Base-by-base conservation (phyloP, 2,797 vertebrate species). In the Typhlichthys subterraneus region DNA sequence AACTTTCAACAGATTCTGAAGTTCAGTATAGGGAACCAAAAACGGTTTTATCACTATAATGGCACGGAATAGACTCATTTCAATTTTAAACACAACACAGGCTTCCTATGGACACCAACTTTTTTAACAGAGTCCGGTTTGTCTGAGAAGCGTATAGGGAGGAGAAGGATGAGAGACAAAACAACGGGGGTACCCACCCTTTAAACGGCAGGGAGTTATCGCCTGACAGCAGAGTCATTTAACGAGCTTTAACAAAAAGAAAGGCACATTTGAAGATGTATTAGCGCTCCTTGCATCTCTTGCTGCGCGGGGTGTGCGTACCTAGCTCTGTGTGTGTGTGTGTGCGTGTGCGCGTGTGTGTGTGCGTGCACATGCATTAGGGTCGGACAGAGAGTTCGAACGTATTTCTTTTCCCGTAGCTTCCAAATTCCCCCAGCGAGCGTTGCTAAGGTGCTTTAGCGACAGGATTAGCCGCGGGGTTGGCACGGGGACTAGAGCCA, bases 381-480 rank as follows among this genome's bases (percentile, higher is more conserved):
- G 13, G 23, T 49, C 11, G 31, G 12, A 19, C 11, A 29, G 19
- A 31, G 15, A 48, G 45, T 15, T 33, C 4, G 11, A 33, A 29
- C 19, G 12, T 59, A 11, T 52, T 59, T 57, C 52, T 38, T 45
- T 51, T 15, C 53, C 42, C 12, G 50, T 12, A 47, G 79, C 64
- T 80, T 88, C 79, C 82, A 90, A 88, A 89, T 91, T 87, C 80
- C 85, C 85, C 83, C 89, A 87, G 89, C 75, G 78, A 88, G 89
- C 85, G 84, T 90, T 90, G 88, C 88, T 91, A 90, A 92, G 88
- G 86, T 90, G 88, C 89, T 92, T 91, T 92, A 81, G 82, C 85
- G 82, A 86, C 71, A 77, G 86, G 91, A 91, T 92, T 91, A 91
- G 86, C 87, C 82, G 77, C 7, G 61, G 84, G 82, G 87, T 86